Percentiles rank a stretch among this genome's conserved stretches.
These are phyloP conservation scores for Megaptera novaeangliae DNA, from an alignment of 2,113 vertebrate genomes.

Conservation along the genomic window DNA sequence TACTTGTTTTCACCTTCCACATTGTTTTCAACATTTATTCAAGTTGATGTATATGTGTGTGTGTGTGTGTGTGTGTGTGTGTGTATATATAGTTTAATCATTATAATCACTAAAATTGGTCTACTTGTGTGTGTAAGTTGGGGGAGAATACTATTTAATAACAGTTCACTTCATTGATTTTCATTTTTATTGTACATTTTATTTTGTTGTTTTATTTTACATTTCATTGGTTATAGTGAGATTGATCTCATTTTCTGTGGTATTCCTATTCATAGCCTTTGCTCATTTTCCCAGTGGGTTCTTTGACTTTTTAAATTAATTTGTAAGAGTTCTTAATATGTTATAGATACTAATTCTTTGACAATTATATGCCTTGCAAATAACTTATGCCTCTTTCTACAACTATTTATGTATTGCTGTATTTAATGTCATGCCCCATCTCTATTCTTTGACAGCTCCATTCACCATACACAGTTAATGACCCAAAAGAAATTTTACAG, in stretches of 20 bases:
- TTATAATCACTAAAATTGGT: background rate
- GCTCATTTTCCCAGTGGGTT: background rate
- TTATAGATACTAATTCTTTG: background rate
- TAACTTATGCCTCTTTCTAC: background rate
- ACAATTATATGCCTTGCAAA: background rate
- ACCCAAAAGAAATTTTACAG: background rate
- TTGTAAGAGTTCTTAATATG: background rate
- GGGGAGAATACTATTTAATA: background rate
- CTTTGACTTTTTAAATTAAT: background rate
- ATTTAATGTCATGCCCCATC: background rate
- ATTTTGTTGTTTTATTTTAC: background rate
- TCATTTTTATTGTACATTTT: background rate
- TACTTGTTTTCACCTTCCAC: background rate
- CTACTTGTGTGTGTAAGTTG: background rate
- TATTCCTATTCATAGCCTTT: background rate
- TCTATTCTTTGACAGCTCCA: background rate
- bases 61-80: too few relatives aligned
- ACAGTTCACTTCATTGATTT: background rate
- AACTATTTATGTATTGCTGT: background rate
- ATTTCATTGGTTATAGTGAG: background rate
- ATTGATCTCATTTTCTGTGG: background rate
- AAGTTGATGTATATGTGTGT: background rate
- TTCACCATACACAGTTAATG: background rate
- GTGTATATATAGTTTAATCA: too few relatives aligned
- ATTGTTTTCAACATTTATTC: background rate